These are phyloP conservation scores for Odontamblyopus rebecca DNA, from an alignment of 2,797 vertebrate species.

Conservation along the genomic window DNA sequence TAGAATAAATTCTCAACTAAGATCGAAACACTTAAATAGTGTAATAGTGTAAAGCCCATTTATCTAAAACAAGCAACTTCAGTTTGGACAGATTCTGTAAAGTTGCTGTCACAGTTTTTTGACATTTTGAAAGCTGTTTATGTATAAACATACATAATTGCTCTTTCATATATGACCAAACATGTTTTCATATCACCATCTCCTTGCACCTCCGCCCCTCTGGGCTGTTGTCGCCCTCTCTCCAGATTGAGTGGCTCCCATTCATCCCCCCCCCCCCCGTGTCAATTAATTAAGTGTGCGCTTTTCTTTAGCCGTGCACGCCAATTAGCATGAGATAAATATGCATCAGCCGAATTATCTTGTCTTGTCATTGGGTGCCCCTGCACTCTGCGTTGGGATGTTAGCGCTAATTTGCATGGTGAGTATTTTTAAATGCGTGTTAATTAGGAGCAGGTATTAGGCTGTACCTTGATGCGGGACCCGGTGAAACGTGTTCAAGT, in stretches of 20 bases:
- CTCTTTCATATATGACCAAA: slow-evolving; percentile 3
- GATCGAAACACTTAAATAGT: background rate
- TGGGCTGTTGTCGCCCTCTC: slow-evolving; percentile 49
- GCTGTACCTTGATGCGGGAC: slow-evolving; percentile 64
- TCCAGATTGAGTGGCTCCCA: slow-evolving; percentile 69
- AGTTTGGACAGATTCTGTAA: background rate
- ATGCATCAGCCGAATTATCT: slow-evolving; percentile 77
- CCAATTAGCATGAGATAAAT: slow-evolving; percentile 82
- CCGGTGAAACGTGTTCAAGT: slow-evolving; percentile 70
- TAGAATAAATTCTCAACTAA: too few relatives aligned
- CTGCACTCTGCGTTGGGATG: slow-evolving; percentile 49
- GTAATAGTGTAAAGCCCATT: background rate
- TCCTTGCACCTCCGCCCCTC: slow-evolving; percentile 1
- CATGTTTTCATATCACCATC: slow-evolving; percentile 21
- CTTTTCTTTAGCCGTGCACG: slow-evolving; percentile 76
- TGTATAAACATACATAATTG: background rate
- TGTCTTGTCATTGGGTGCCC: slow-evolving; percentile 60
- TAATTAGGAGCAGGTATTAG: slow-evolving; percentile 73
- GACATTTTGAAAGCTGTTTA: background rate
- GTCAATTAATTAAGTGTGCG: slow-evolving; percentile 81
- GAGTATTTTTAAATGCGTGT: slow-evolving; percentile 75
- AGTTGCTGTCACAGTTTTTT: background rate
- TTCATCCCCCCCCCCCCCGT: slow-evolving; percentile 64
- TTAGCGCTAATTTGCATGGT: slow-evolving; percentile 74
- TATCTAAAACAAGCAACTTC: background rate